Evolutionary conservation across 2,113 vertebrate genomes (phyloP).

Genomic region (Chunga burmeisteri): DNA sequence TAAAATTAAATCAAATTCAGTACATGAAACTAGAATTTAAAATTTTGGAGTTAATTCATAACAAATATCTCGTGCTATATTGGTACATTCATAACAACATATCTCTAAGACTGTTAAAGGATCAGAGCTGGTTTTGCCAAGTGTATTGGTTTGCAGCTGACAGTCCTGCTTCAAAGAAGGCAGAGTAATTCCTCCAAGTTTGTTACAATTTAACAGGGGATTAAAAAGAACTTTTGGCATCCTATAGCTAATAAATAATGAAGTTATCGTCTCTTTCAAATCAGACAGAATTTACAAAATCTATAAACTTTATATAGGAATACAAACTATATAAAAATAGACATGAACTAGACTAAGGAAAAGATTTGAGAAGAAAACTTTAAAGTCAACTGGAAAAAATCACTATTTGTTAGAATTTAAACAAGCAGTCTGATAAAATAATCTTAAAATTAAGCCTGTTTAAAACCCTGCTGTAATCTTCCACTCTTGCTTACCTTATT

Average conservation of each 20-base stretch:
- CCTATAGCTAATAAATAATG: background rate
- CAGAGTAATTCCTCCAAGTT: background rate
- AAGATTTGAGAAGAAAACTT: background rate
- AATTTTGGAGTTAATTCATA: background rate
- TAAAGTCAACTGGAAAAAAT: background rate
- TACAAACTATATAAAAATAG: background rate
- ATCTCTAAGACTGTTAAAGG: background rate
- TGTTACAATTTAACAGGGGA: background rate
- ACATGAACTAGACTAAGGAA: background rate
- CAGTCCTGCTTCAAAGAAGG: background rate
- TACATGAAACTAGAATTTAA: background rate
- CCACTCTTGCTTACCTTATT: slow-evolving; percentile 36
- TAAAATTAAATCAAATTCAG: background rate
- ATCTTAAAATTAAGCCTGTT: background rate
- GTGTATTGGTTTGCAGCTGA: background rate
- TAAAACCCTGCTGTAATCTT: background rate
- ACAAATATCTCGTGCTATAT: background rate
- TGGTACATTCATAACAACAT: background rate
- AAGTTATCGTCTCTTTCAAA: background rate
- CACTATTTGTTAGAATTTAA: background rate
- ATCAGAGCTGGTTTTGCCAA: background rate
- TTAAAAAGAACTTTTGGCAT: background rate
- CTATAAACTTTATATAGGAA: background rate
- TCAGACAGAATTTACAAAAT: background rate
- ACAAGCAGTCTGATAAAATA: background rate